phyloP scores from a whole-genome alignment of 2,797 vertebrate genomes.

The Sebastes nivosus region DNA sequence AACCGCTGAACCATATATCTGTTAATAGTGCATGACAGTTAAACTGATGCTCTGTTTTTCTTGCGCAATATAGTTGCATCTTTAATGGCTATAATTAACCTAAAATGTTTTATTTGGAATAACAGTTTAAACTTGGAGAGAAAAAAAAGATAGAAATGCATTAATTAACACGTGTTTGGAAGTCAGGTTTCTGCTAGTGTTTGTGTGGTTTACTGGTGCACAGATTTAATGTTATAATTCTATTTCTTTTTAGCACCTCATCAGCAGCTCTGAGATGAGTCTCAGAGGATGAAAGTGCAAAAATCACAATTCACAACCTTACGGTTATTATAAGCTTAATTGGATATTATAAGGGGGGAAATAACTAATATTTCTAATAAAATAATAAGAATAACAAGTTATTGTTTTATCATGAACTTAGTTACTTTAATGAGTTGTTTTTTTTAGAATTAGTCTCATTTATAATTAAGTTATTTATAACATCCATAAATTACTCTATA shows the following conservation, averaged over 20 bases:
- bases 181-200: neutral
- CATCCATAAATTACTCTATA: neutral
- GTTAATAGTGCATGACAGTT: constrained; percentile 5
- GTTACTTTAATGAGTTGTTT: neutral
- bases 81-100: neutral
- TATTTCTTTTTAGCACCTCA: neutral
- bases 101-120: neutral
- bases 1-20: neutral
- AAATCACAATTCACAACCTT: neutral
- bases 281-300: neutral
- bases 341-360: neutral
- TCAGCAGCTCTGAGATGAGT: no score
- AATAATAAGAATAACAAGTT: no score
- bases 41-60: neutral
- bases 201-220: neutral
- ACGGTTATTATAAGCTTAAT: neutral
- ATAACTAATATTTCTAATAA: neutral
- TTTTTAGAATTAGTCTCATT: neutral
- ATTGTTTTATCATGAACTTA: neutral
- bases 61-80: neutral
- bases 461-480: neutral
- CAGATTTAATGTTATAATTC: neutral
- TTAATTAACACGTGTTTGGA: neutral
- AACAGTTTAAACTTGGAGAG: neutral
- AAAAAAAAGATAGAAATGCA: neutral